phyloP scores from a whole-genome alignment of 2,797 vertebrate genomes.

The Nannoperca obscura region DNA sequence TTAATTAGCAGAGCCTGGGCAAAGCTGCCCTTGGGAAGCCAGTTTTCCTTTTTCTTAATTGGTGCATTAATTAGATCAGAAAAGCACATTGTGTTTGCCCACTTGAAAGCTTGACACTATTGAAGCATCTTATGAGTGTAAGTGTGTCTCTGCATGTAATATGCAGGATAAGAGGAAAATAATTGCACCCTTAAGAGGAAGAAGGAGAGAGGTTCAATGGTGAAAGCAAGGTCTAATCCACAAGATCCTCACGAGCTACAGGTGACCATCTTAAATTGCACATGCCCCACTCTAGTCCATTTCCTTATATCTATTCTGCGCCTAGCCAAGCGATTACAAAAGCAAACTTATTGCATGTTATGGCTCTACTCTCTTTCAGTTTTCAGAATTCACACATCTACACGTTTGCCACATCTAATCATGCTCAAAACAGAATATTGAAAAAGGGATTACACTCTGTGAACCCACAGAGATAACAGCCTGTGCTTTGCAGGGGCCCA shows the following conservation, averaged over 20 bases:
- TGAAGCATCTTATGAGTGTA: conserved; percentile 46
- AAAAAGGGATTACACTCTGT: conserved; percentile 61
- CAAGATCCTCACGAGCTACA: conserved; percentile 46
- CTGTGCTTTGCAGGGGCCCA: conserved; percentile 55
- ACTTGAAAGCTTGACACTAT: conserved; percentile 69
- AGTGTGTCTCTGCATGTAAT: conserved; percentile 55
- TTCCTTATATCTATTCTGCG: conserved; percentile 18
- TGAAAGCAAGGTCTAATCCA: conserved; percentile 37
- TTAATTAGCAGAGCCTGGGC: conserved; percentile 81
- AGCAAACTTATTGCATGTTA: not conserved
- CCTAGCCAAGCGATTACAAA: conserved; percentile 28
- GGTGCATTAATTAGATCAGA: conserved; percentile 85
- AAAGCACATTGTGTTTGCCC: conserved; percentile 81
- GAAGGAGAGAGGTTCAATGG: conserved; percentile 23
- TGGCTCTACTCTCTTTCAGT: conserved; percentile 13
- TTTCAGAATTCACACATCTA: conserved; percentile 41
- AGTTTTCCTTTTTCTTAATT: conserved; percentile 87
- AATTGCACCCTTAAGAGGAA: conserved; percentile 47
- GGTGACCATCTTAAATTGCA: conserved; percentile 16
- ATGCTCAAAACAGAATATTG: conserved; percentile 61
- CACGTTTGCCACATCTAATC: conserved; percentile 60
- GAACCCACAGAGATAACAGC: conserved; percentile 68
- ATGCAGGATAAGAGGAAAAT: conserved; percentile 48
- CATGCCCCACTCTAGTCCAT: not conserved
- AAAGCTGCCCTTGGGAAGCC: conserved; percentile 82